Evolutionary conservation across 2,113 vertebrate species (phyloP), one percentile per base, ranked within the genome.

Genomic region (Pampusana beccarii): DNA sequence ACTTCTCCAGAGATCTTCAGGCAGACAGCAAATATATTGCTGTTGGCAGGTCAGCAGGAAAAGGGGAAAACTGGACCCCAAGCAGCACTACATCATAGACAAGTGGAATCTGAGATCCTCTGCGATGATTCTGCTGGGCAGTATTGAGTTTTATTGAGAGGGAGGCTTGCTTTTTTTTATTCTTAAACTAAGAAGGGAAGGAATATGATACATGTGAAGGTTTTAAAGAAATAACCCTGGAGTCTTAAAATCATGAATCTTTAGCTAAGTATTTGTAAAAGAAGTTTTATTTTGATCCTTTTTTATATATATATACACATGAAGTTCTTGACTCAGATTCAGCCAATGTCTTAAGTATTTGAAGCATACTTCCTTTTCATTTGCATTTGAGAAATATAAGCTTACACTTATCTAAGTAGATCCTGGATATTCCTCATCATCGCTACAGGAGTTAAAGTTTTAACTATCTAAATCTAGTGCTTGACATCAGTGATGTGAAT

Each of bases 1-100:
- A 91, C 93, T 97, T 98, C 97, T 95, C 96, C 95, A 96, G 97
- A 57, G 97, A 97, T 97, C 94, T 93, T 89, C 92, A 95, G 96
- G 93, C 88, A 78, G 84, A 92, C 92, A 89, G 96, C 97, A 98
- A 97, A 98, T 97, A 95, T 72, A 96, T 91, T 95, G 86, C 53
- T 93, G 62, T 77, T 92, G 92, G 96, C 88, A 91, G 67, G 95
- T 95, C 95, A 93, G n/a, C 86, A 95, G 72, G 86, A 90, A 89
- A 85, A 92, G 84, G 53, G 69, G 64, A 74, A 92, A 73, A 88
- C 58, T 69, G 84, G 95, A 97, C 90, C 53, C 62, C 60, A 80
- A 44, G 67, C 57, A 95, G 80, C 87, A 91, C 84, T 67, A 18
- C 34, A 65, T 61, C 80, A 69, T 2, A 67, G 61, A 70, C 31